Percentiles rank a stretch among this genome's conserved stretches.
Conservation (phyloP, 2,113 vertebrate genomes). For the Motacilla alba region DNA sequence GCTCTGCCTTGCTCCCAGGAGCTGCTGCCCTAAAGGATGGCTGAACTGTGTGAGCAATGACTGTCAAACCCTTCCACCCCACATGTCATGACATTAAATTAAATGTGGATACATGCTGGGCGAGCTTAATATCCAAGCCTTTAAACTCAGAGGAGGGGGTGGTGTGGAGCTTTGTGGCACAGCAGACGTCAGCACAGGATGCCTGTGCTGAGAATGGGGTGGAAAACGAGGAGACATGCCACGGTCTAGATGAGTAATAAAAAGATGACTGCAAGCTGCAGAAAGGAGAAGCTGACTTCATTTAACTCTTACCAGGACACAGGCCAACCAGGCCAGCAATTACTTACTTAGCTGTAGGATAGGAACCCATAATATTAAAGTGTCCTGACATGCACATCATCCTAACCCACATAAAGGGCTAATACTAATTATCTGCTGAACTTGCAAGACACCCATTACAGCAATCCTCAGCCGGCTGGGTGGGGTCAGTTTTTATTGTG, state of each 20-base stretch:
- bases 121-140: not conserved
- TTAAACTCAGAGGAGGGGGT: not conserved
- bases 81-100: not conserved
- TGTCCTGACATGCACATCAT: not conserved
- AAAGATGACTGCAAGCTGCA: slow-evolving; percentile 52
- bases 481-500: not conserved
- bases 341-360: slow-evolving; percentile 3
- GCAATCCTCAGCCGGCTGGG: not conserved
- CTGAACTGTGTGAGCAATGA: not conserved
- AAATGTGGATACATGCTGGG: not conserved
- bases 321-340: slow-evolving; percentile 10
- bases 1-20: not conserved
- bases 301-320: not conserved
- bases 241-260: not conserved
- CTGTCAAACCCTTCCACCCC: not conserved
- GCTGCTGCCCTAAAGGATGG: not conserved
- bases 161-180: not conserved
- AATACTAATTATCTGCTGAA: not conserved
- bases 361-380: slow-evolving; percentile 16
- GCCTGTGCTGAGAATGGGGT: not conserved
- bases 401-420: not conserved
- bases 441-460: not conserved
- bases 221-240: not conserved
- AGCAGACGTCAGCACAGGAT: not conserved
- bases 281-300: slow-evolving; percentile 40